Percentiles rank a stretch among this genome's conserved stretches.
Conservation (phyloP, 2,888 invertebrate species). For the Cephus sareptanus region DNA sequence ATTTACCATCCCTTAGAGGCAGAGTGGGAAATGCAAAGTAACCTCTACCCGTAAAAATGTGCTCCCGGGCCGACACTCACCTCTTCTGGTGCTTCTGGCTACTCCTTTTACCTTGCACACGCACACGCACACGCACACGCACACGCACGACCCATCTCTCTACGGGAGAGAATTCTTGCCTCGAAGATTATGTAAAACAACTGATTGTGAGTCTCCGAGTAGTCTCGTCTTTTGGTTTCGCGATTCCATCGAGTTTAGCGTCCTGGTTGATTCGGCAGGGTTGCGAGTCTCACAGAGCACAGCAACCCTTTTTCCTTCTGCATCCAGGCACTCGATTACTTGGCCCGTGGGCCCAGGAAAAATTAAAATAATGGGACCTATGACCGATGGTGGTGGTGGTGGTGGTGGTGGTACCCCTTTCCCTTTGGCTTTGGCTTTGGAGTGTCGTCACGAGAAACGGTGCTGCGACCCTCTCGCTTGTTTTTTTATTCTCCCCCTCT, state of each 20-base stretch:
- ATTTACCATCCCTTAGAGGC: conserved; percentile 15
- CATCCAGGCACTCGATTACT: conserved; percentile 13
- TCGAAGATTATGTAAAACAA: conserved; percentile 53
- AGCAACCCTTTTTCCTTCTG: neutral
- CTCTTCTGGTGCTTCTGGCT: no score
- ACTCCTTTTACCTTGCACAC: no score
- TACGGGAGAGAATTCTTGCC: conserved; percentile 43
- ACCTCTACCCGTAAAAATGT: no score
- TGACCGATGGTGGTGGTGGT: conserved; percentile 25
- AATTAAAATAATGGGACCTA: conserved; percentile 57
- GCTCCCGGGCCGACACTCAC: no score
- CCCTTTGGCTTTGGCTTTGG: neutral
- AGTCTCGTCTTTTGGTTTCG: conserved; percentile 24
- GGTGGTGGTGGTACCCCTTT: conserved; percentile 23
- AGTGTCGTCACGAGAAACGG: conserved; percentile 8
- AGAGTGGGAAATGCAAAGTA: conserved; percentile 11
- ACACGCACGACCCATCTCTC: no score
- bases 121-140: no score
- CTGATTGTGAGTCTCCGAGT: conserved; percentile 12
- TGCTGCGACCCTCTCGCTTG: conserved; percentile 7
- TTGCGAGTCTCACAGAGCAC: no score
- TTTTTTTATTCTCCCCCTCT: conserved; percentile 34
- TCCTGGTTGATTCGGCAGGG: no score
- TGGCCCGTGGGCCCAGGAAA: conserved; percentile 27
- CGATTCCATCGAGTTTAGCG: no score